Base-by-base conservation (phyloP, 2,113 vertebrate species). In the Hyperoodon ampullatus region DNA sequence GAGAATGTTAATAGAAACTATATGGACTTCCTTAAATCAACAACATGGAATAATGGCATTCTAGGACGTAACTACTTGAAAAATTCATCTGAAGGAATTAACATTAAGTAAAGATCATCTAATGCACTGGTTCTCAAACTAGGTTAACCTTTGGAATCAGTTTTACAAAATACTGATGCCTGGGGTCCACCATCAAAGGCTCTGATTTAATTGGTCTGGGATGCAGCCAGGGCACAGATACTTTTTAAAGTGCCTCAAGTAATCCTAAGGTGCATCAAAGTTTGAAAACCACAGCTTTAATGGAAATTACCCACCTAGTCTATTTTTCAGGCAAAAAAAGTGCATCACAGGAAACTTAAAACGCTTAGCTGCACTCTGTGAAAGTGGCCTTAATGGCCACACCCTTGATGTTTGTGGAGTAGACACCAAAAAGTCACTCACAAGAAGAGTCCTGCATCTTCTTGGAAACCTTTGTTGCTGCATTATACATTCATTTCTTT, bases 401-500 rank as follows among this genome's bases (percentile, higher is more conserved):
- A 26, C 42, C 58, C 35, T 85, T 60, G 2, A 61, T 24, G 28
- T 74, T 5, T 68, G 9, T 11, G 24, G 10, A 28, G 3, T 7
- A 50, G 30, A 63, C 35, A 71, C 28, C 63, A 80, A 70, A 89
- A 88, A 78, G 15, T 6, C 63, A 30, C 50, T 44, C 66, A n/a
- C 2, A 60, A 3, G 12, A 66, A 81, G 35, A 74, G 4, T 55
- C 66, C 55, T 42, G 24, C 42, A 42, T 61, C 55, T 95, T 77
- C 81, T 30, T 85, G 26, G 80, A 87, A 97, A 87, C 28, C 23
- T 71, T 14, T 92, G n/a, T 28, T 80, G 71, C 58, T 63, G 61
- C 24, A 71, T 80, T 86, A 78, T 74, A 82, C 23, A 80, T 47
- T 92, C 21, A 93, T 89, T 93, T 82, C 60, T 66, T 95, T 39